Evolutionary conservation across 2,888 invertebrate species (phyloP), one percentile per base, ranked within the genome.

Genomic region (Ophioninae sp.): DNA sequence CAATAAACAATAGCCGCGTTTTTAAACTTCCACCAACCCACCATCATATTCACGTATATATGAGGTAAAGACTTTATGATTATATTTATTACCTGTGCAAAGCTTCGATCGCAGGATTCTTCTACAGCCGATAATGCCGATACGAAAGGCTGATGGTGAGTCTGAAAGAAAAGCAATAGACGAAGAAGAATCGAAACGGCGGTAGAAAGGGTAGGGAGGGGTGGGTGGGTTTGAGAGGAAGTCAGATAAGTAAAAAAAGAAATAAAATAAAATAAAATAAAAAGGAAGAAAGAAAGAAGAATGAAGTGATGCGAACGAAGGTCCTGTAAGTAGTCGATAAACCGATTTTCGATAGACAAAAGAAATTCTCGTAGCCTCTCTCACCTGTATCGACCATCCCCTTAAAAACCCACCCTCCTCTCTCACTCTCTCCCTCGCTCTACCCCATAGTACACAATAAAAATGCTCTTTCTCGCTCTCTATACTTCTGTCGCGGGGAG

Each of bases 271-370:
- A 78, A 69, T 7, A 68, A 56, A 44, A 59, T n/a, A 41, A 62
- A 57, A 21, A 73, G 13, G 44, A 50, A 20, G 56, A 72, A 50
- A 20, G 64, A 72, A 56, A 64, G 41, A 61, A n/a, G 78, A 73
- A 70, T 23, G 79, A 62, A 70, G 72, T 59, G 72, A 69, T 78
- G 74, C 81, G 77, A 83, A 73, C 76, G 78, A 70, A 81, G 78
- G 81, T 81, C 84, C 81, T 88, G 88, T 90, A 90, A 90, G 90
- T 89, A 90, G 89, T 90, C 90, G 89, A 90, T 90, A 90, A 90
- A 90, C 89, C 90, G 90, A 90, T 90, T 90, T 90, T 88, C 88
- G 87, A 90, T 90, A 89, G 89, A 88, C 86, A 75, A 82, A 80
- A 82, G 85, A 86, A 87, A 86, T 87, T 86, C 84, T 81, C 83